Evolutionary conservation across 2,797 vertebrate species (phyloP).

Genomic region (Cirrhinus mrigala): DNA sequence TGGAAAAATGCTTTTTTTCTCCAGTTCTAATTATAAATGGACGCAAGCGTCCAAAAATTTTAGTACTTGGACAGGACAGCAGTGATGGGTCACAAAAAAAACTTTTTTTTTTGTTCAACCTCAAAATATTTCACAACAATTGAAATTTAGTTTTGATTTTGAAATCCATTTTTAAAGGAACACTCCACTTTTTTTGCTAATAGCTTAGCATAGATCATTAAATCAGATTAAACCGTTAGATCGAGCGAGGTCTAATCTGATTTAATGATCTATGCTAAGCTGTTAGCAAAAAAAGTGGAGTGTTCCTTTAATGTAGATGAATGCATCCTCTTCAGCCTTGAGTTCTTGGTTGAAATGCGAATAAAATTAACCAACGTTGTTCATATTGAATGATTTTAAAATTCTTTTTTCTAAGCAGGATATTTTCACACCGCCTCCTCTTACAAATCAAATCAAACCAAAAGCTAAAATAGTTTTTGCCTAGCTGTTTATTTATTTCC

Average conservation of each 20-base stretch:
- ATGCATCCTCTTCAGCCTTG: background rate
- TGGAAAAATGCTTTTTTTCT: background rate
- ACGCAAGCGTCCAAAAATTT: background rate
- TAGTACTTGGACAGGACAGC: background rate
- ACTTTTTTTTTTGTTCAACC: background rate
- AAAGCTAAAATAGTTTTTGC: background rate
- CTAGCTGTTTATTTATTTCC: conserved; percentile 12
- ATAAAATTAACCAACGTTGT: background rate
- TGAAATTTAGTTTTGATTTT: background rate
- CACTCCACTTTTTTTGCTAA: too few relatives aligned
- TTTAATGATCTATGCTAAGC: too few relatives aligned
- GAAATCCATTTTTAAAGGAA: too few relatives aligned
- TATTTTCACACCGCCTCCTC: background rate
- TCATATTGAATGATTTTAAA: background rate
- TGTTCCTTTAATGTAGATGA: too few relatives aligned
- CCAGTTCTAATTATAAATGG: background rate
- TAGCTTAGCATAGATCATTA: too few relatives aligned
- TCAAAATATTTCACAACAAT: background rate
- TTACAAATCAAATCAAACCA: background rate
- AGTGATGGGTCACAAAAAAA: background rate
- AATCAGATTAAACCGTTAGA: too few relatives aligned
- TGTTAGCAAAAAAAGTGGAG: too few relatives aligned
- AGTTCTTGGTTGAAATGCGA: background rate
- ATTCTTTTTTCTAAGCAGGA: background rate
- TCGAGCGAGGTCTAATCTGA: too few relatives aligned